These are phyloP conservation scores for Ranitomeya imitator DNA, from an alignment of 2,113 vertebrate genomes.

Conservation along the genomic window DNA sequence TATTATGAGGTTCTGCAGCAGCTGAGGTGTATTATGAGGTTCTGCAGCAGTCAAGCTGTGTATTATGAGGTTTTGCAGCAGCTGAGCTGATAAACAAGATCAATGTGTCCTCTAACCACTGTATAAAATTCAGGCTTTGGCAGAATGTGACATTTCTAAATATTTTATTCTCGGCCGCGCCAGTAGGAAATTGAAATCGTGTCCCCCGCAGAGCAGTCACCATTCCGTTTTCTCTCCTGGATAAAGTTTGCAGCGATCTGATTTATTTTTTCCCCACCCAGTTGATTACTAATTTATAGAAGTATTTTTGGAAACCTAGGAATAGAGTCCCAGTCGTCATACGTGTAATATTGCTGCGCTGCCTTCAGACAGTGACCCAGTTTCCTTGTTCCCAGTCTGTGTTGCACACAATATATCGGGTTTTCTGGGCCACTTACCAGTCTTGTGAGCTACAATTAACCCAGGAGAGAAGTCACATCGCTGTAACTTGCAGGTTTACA, in stretches of 20 bases:
- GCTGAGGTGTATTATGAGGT: no score
- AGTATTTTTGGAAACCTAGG: neutral
- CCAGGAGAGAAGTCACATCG: neutral
- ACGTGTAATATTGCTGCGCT: neutral
- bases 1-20: neutral
- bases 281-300: neutral
- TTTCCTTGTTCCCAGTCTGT: neutral
- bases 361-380: neutral
- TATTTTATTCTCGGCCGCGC: no score
- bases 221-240: no score
- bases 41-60: neutral
- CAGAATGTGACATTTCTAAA: no score
- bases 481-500: neutral
- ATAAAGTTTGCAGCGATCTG: neutral
- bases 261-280: neutral
- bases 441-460: constrained; percentile 28
- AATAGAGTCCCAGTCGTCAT: neutral
- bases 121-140: no score
- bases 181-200: no score
- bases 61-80: neutral
- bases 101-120: no score
- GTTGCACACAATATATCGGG: constrained; percentile 4
- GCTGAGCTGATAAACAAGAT: neutral
- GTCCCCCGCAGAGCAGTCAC: no score
- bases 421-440: constrained; percentile 9